A percentile compares a stretch with the other conserved stretches of the same genome.
Evolutionary conservation across 2,888 invertebrate genomes (phyloP).

Genomic region (Synergus japonicus): DNA sequence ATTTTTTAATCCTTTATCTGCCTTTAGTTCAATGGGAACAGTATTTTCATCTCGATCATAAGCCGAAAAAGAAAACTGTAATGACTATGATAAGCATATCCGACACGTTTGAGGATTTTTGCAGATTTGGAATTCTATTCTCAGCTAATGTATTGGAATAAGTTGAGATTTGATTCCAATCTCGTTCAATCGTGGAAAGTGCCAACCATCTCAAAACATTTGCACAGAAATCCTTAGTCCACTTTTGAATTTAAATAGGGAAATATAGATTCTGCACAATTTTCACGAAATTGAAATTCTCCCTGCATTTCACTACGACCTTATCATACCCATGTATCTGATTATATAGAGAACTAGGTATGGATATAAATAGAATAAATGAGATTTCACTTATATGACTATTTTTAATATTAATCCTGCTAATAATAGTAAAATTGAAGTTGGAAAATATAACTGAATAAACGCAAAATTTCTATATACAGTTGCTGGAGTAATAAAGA

Average conservation of each 20-base stretch:
- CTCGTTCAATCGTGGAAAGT: neutral
- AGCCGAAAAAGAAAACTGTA: neutral
- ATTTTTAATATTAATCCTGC: too few species aligned
- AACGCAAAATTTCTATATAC: too few species aligned
- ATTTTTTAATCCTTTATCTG: too few species aligned
- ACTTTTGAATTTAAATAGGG: slow-evolving; percentile 12
- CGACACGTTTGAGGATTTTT: neutral
- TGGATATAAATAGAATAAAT: neutral
- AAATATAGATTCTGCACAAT: neutral
- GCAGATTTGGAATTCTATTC: neutral
- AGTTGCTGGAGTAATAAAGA: too few species aligned
- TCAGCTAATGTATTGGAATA: neutral
- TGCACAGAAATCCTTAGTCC: slow-evolving; percentile 24
- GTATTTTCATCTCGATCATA: too few species aligned
- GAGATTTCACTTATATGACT: neutral
- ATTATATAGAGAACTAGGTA: neutral
- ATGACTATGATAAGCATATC: neutral
- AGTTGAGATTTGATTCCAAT: neutral
- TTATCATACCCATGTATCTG: neutral
- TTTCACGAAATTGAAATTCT: neutral
- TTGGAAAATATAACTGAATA: neutral
- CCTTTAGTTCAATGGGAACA: too few species aligned
- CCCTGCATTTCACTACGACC: neutral
- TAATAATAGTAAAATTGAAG: neutral
- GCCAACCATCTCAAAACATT: neutral